A percentile compares a stretch with the other conserved stretches of the same genome.
phyloP scores from a whole-genome alignment of 2,888 invertebrate species.

The Serrognathus titanus region DNA sequence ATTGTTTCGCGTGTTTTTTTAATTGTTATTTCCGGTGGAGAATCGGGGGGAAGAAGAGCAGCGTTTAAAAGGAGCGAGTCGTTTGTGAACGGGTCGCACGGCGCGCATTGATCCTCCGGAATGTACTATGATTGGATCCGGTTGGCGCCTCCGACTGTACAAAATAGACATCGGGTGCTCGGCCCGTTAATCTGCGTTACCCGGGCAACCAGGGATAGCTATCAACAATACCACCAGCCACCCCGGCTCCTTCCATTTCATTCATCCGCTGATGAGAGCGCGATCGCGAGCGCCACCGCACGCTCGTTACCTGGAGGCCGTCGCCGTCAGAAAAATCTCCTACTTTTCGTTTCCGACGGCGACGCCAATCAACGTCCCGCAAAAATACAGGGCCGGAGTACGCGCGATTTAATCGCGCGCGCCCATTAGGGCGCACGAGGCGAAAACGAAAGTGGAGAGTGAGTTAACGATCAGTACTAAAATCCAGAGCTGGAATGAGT shows the following conservation, averaged over 20 bases:
- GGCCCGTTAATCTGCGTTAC: slow-evolving; percentile 51
- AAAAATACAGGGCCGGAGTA: too few relatives aligned
- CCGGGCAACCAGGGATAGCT: slow-evolving; percentile 51
- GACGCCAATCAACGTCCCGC: too few relatives aligned
- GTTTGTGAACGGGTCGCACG: slow-evolving; percentile 32
- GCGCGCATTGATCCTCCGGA: slow-evolving; percentile 24
- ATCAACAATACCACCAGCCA: slow-evolving; percentile 44
- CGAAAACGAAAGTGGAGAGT: too few relatives aligned
- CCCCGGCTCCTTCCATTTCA: slow-evolving; percentile 15
- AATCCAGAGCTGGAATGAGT: too few relatives aligned
- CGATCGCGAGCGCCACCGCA: slow-evolving; percentile 2
- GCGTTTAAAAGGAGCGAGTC: not conserved
- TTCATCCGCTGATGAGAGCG: slow-evolving; percentile 12
- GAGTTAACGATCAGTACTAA: too few relatives aligned
- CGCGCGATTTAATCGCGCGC: too few relatives aligned
- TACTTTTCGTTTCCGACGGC: too few relatives aligned
- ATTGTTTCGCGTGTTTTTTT: too few relatives aligned
- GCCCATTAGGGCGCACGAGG: too few relatives aligned
- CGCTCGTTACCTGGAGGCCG: not conserved
- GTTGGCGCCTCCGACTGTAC: slow-evolving; percentile 43
- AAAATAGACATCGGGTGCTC: slow-evolving; percentile 52
- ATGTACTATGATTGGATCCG: slow-evolving; percentile 51
- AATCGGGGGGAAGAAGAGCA: too few relatives aligned
- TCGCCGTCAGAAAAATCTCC: not conserved
- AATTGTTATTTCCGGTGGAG: too few relatives aligned